These are phyloP conservation scores for Drosophila peninsularis DNA, from an alignment of 2,888 invertebrate genomes.

Conservation along the genomic window DNA sequence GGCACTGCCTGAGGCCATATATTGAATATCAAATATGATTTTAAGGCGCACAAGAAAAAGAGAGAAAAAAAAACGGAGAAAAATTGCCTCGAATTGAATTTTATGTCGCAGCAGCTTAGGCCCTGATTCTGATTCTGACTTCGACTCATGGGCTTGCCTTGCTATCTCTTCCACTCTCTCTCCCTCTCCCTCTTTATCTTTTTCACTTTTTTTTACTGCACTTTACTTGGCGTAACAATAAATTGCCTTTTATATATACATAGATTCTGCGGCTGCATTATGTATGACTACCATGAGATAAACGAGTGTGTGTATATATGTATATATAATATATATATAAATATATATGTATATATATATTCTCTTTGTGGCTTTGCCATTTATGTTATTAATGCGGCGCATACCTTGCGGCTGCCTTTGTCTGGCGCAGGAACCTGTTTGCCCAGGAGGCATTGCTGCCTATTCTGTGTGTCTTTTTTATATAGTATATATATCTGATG, in stretches of 20 bases:
- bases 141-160: conserved; percentile 7
- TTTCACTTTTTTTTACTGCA: conserved; percentile 48
- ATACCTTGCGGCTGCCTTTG: conserved; percentile 60
- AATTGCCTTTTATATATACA: conserved; percentile 62
- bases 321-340: conserved; percentile 8
- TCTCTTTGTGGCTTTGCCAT: conserved; percentile 67
- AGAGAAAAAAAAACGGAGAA: conserved; percentile 23
- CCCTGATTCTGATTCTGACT: conserved; percentile 15
- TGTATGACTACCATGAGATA: conserved; percentile 44
- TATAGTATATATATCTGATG: conserved; percentile 12
- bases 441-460: conserved; percentile 53
- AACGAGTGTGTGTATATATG: conserved; percentile 16
- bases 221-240: conserved; percentile 61
- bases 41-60: conserved; percentile 30
- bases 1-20: conserved; percentile 41
- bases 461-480: conserved; percentile 12
- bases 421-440: conserved; percentile 66
- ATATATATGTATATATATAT: conserved; percentile 13
- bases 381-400: conserved; percentile 64
- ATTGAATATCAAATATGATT: conserved; percentile 71
- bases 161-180: not conserved
- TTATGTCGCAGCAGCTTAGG: conserved; percentile 61
- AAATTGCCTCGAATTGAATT: conserved; percentile 70
- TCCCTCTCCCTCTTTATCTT: not conserved
- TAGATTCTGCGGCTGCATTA: conserved; percentile 69